Percentiles rank a stretch among this genome's conserved stretches.
These are phyloP conservation scores for Oreonectes daqikongensis DNA, from an alignment of 2,797 vertebrate species.

Conservation along the genomic window DNA sequence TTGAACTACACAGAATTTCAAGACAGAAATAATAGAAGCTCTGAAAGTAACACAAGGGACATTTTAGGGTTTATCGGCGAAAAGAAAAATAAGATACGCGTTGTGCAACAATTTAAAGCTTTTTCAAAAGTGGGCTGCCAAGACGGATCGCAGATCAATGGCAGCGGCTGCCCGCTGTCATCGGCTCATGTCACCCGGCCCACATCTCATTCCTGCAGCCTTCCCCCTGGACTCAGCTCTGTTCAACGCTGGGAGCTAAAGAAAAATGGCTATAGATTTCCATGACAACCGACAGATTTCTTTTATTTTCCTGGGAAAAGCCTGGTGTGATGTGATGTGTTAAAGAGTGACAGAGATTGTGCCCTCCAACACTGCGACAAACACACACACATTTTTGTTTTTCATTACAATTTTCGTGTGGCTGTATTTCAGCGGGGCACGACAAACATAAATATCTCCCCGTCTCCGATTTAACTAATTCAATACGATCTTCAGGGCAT, in stretches of 20 bases:
- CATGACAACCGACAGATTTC: constrained; percentile 51
- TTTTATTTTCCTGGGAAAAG: constrained; percentile 29
- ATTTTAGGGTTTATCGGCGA: not conserved
- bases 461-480: constrained; percentile 7
- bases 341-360: constrained; percentile 24
- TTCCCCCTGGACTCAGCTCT: constrained; percentile 5
- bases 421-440: not conserved
- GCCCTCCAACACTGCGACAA: not conserved
- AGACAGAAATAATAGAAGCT: no score
- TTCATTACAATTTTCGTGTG: not conserved
- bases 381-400: not conserved
- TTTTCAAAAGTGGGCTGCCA: constrained; percentile 29
- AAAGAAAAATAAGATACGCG: not conserved
- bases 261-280: constrained; percentile 51
- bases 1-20: not conserved
- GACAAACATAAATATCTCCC: not conserved
- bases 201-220: constrained; percentile 29
- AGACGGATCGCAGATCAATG: constrained; percentile 41
- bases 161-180: constrained; percentile 35
- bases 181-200: constrained; percentile 24
- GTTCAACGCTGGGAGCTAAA: constrained; percentile 14
- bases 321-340: constrained; percentile 34
- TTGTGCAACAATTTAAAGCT: constrained; percentile 15
- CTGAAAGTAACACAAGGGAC: not conserved
- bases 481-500: constrained; percentile 29